These are phyloP conservation scores for Eledona agricola DNA, from an alignment of 2,888 invertebrate genomes.

Conservation along the genomic window DNA sequence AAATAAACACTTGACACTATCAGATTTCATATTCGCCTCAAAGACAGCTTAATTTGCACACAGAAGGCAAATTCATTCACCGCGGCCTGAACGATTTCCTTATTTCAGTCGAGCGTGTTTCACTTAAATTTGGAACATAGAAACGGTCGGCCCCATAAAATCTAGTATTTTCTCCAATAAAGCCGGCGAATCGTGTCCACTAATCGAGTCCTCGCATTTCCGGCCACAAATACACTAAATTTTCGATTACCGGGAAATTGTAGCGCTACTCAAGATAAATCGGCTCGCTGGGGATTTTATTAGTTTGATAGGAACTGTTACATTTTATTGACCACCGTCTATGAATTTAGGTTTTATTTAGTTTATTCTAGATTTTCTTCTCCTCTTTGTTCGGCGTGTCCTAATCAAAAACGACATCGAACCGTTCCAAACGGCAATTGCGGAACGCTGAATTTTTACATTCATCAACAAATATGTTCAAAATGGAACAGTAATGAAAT, in stretches of 20 bases:
- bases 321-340: slow-evolving; percentile 33
- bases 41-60: background rate
- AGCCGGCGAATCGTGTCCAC: slow-evolving; percentile 30
- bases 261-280: slow-evolving; percentile 36
- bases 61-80: background rate
- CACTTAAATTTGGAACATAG: too few species aligned
- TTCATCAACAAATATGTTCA: background rate
- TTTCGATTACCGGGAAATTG: slow-evolving; percentile 38
- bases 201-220: slow-evolving; percentile 37
- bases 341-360: slow-evolving; percentile 28
- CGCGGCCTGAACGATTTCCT: too few species aligned
- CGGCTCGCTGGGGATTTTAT: slow-evolving; percentile 36
- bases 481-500: background rate
- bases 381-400: slow-evolving; percentile 7
- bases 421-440: too few species aligned
- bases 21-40: too few species aligned
- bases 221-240: slow-evolving; percentile 36
- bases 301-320: slow-evolving; percentile 36
- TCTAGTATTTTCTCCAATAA: slow-evolving; percentile 29
- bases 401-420: too few species aligned
- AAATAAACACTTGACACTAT: too few species aligned
- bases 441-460: too few species aligned
- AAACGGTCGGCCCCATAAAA: slow-evolving; percentile 19
- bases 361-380: slow-evolving; percentile 24
- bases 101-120: slow-evolving; percentile 11